A percentile compares a stretch with the other conserved stretches of the same genome.
Evolutionary conservation across 2,888 invertebrate genomes (phyloP).

Genomic region (Hyposoter didymator): DNA sequence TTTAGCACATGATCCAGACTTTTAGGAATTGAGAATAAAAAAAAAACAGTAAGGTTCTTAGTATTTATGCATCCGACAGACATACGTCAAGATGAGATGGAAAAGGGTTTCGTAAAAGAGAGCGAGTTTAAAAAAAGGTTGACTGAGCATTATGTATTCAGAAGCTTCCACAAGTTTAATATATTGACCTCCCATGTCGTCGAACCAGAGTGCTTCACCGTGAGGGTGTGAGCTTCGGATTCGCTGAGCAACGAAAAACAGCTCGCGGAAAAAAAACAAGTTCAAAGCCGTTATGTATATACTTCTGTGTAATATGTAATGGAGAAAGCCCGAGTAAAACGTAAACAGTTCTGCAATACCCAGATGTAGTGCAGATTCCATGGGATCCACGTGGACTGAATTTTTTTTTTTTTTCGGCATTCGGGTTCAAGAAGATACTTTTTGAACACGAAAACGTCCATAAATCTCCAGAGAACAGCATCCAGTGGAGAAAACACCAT

Average conservation of each 20-base stretch:
- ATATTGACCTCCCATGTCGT: constrained; percentile 67
- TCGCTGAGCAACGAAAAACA: constrained; percentile 66
- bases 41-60: not conserved
- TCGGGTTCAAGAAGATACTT: not conserved
- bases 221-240: constrained; percentile 55
- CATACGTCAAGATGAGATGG: not conserved
- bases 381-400: not conserved
- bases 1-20: constrained; percentile 32
- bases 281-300: constrained; percentile 31
- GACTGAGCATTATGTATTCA: constrained; percentile 68
- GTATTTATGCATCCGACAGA: not conserved
- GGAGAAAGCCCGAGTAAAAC: not conserved
- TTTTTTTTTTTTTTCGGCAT: not conserved
- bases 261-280: constrained; percentile 66
- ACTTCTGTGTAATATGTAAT: not conserved
- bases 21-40: constrained; percentile 26
- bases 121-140: not conserved
- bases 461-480: not conserved
- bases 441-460: not conserved
- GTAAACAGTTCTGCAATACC: not conserved
- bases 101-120: not conserved
- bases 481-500: too few relatives aligned
- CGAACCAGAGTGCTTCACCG: constrained; percentile 43
- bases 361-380: not conserved
- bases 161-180: constrained; percentile 64